Percentiles rank a stretch among this genome's conserved stretches.
These are phyloP conservation scores for Epistrophe eligans DNA, from an alignment of 2,888 invertebrate genomes.

Conservation along the genomic window DNA sequence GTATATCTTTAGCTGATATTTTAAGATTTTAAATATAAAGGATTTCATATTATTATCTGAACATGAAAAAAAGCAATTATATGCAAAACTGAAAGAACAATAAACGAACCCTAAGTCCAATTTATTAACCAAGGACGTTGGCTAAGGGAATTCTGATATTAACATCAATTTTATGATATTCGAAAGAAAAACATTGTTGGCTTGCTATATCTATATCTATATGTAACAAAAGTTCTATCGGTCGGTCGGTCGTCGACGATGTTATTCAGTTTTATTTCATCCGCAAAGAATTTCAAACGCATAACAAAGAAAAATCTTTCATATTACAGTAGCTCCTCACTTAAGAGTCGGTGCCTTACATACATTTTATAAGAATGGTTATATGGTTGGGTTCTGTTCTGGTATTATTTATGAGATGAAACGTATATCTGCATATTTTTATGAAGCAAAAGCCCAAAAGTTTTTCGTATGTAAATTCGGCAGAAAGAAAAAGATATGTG, in stretches of 20 bases:
- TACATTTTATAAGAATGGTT: conserved; percentile 2
- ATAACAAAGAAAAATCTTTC: conserved; percentile 24
- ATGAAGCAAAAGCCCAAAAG: conserved; percentile 20
- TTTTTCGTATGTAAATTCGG: conserved; percentile 57
- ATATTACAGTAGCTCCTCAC: conserved; percentile 11
- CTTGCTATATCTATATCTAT: neutral
- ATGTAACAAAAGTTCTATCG: neutral
- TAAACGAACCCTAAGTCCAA: conserved; percentile 14
- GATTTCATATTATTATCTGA: neutral
- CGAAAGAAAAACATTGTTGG: neutral
- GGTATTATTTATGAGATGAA: conserved; percentile 41
- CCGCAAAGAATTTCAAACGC: conserved; percentile 28
- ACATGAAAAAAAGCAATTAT: conserved; percentile 18
- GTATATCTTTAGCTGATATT: neutral
- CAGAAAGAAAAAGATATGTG: neutral
- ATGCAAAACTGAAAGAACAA: conserved; percentile 19
- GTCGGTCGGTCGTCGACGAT: neutral
- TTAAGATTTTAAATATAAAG: conserved; percentile 7
- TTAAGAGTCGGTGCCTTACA: neutral
- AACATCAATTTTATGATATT: conserved; percentile 39
- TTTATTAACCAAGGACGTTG: conserved; percentile 20
- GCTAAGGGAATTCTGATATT: conserved; percentile 18
- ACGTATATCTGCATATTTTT: conserved; percentile 34
- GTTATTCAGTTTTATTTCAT: conserved; percentile 21
- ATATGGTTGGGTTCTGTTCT: neutral